Evolutionary conservation across 35 echinoderm and acorn worm species (phyloP).

Genomic region (Amphiura filiformis): DNA sequence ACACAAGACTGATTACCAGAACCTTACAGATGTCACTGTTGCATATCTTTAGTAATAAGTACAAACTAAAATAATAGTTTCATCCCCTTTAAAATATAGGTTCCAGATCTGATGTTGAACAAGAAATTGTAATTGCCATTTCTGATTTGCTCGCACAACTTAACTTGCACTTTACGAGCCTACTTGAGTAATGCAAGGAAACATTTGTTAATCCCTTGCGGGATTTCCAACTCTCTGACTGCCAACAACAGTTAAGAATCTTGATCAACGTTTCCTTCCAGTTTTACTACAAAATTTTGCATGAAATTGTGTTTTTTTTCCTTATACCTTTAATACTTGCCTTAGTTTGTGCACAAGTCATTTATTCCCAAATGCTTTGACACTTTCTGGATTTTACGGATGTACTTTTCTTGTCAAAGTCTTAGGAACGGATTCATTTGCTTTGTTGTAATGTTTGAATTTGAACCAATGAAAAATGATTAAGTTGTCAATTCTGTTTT

Average conservation of each 20-base stretch:
- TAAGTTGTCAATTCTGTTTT: background rate
- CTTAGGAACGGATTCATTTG: background rate
- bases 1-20: too few species aligned
- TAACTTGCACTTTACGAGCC: background rate
- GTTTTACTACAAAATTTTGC: background rate
- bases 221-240: background rate
- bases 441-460: too few species aligned
- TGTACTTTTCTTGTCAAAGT: background rate
- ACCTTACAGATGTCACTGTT: too few species aligned
- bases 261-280: slow-evolving; percentile 1
- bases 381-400: slow-evolving; percentile 1
- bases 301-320: background rate
- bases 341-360: background rate
- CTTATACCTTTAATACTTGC: background rate
- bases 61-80: too few species aligned
- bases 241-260: background rate
- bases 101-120: too few species aligned
- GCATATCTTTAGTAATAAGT: too few species aligned
- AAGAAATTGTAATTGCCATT: background rate
- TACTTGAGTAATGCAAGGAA: background rate
- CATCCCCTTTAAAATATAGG: too few species aligned
- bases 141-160: background rate
- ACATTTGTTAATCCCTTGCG: background rate
- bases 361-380: background rate
- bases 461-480: background rate